Evolutionary conservation across 2,797 vertebrate species (phyloP), one percentile per base, ranked within the genome.

Genomic region (Euphonia xanthogaster): DNA sequence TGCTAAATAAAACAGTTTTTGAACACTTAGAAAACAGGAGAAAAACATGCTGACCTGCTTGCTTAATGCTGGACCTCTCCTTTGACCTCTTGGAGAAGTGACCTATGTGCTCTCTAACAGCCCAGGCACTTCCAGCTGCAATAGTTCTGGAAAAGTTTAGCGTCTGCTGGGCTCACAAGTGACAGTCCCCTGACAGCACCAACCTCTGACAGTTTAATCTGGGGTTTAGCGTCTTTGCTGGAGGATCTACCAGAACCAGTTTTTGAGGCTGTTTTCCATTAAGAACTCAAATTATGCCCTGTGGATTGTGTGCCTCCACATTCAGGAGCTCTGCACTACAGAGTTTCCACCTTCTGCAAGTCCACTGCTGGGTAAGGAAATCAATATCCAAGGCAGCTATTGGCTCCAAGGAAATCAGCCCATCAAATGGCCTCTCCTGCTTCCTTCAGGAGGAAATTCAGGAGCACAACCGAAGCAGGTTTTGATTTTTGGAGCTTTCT

Each of bases 391-490:
- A 37, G 61, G n/a, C 24, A 72, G 27, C 12, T 27, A 15, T 1
- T 54, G 25, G 14, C 27, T 75, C 12, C 61, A 63, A 23, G 12
- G n/a, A 51, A 51, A 51, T 37, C 27, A 86, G 13, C 30, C 22
- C 28, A 20, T 31, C 30, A 78, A 78, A 54, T 6, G 19, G 4
- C 30, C 45, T 53, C 3, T 39, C 44, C 45, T 44, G 25, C 33
- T 68, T 42, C 6, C 16, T n/a, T 27, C 47, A 61, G 30, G 30
- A 55, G 14, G 31, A 58, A 58, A 40, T 18, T 40, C 44, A 67
- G 61, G 12, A 71, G 19, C 14, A 14, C n/a, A 57, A 0, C 1
- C 22, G 13, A 72, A 23, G 23, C 4, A 31, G 42, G 35, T 2
- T 47, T 40, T 39, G 67, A 33, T 44, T 71, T 89, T 61, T 47